Evolutionary conservation across 1,140 invertebrate genomes (phyloP).

Genomic region (Procambarus virginalis): DNA sequence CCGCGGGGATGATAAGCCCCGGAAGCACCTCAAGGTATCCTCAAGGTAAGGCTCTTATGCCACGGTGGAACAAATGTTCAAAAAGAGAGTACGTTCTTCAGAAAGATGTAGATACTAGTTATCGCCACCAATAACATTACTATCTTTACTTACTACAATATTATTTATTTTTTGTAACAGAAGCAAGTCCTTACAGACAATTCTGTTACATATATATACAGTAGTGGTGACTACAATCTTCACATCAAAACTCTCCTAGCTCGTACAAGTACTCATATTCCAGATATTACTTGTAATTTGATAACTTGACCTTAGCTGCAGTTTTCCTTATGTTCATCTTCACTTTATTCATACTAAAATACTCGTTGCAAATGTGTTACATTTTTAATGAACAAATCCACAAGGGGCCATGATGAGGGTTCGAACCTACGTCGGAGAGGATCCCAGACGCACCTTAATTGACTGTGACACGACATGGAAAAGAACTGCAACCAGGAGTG

Average conservation of each 20-base stretch:
- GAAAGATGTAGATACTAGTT: background rate
- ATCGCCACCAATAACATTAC: background rate
- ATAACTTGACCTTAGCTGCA: background rate
- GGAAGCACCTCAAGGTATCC: too few relatives aligned
- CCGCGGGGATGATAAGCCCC: too few relatives aligned
- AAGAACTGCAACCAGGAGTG: too few relatives aligned
- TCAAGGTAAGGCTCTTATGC: too few relatives aligned
- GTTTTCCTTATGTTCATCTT: background rate
- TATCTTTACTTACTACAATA: background rate
- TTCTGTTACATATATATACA: background rate
- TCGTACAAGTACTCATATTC: background rate
- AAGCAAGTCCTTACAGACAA: background rate
- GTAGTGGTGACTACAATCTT: background rate
- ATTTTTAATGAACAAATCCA: too few relatives aligned
- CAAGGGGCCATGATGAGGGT: too few relatives aligned
- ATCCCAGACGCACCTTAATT: too few relatives aligned
- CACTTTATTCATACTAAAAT: background rate
- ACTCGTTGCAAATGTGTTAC: too few relatives aligned
- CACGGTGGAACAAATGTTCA: background rate
- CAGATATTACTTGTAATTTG: background rate
- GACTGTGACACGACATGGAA: too few relatives aligned
- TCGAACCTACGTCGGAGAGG: too few relatives aligned
- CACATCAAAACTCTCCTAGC: conserved; percentile 3
- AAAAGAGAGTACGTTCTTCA: background rate
- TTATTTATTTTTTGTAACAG: background rate